Base-by-base conservation (phyloP, 2,888 invertebrate genomes). In the Rhynchonema sp. region DNA sequence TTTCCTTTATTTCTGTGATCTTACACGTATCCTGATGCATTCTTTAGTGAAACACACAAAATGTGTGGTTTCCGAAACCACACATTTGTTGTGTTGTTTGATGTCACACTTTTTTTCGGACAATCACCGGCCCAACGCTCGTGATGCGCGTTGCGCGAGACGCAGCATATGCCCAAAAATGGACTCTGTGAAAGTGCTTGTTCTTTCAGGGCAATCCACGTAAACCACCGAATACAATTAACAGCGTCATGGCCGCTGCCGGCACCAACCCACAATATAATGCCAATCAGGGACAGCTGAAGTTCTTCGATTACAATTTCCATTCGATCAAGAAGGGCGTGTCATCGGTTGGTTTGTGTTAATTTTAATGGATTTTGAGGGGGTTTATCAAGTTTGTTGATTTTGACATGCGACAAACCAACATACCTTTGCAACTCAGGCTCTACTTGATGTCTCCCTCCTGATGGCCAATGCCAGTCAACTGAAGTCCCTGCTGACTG, bases 301-400 rank as follows among this genome's bases (percentile, higher is more conserved):
- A 46, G 23, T 30, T 28, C 30, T 62, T 62, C 53, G 60, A 62
- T 52, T 58, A 55, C 2, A 88, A 88, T 75, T 81, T 84, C 65
- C 89, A 88, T 80, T 87, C 88, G 27, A 87, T 87, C 17, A 89
- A 88, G 75, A 89, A 89, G 76, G 87, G 87, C 0, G 86, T 88
- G 61, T 87, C 88, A 0, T 61, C 61, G 22, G 61, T 61, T 27
- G 29, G 52, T n/a, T n/a, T n/a, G n/a, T n/a, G n/a, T n/a, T n/a
- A n/a, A 38, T 55, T 26, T 30, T 27, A n/a, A 9, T 13, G 38
- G 13, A 38, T 9, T 38, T 38, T 38, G 13, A 38, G 9, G 9
- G 13, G 20, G 20, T 38, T 38, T 38, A 13, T 13, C 38, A 9
- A 13, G 13, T 27, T 55, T 6, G n/a, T n/a, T n/a, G n/a, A n/a